Evolutionary conservation across 92 coral and sea anemone species (phyloP).

Genomic region (Bergia puertoricense): DNA sequence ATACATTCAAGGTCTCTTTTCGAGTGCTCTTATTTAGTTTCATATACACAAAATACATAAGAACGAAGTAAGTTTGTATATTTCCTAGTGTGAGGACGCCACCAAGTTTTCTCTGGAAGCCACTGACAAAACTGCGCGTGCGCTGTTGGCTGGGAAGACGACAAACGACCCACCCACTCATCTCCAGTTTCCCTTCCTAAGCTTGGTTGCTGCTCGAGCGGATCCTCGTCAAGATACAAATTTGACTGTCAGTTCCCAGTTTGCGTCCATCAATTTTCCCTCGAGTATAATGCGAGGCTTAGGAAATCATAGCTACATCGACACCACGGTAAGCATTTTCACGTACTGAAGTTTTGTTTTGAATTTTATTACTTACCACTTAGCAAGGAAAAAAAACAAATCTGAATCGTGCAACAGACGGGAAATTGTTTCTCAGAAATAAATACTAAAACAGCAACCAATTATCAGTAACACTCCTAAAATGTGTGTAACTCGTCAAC

Average conservation of each 20-base stretch:
- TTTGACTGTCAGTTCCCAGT: conserved; percentile 3
- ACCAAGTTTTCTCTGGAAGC: conserved; percentile 18
- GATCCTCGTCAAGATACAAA: not conserved
- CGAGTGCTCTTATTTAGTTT: not conserved
- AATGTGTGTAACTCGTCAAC: too few relatives aligned
- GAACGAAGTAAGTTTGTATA: not conserved
- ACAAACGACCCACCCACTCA: not conserved
- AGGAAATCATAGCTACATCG: conserved; percentile 15
- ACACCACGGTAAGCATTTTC: conserved; percentile 16
- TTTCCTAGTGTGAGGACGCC: conserved; percentile 1
- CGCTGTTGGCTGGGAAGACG: conserved; percentile 26
- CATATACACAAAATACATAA: not conserved
- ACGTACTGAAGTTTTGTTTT: not conserved
- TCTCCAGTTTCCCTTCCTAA: conserved; percentile 5
- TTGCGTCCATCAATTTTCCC: conserved; percentile 17
- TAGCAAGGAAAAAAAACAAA: not conserved
- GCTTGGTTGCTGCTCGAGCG: conserved; percentile 9
- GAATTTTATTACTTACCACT: not conserved
- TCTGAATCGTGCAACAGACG: not conserved
- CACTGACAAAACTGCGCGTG: conserved; percentile 20
- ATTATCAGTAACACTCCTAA: too few relatives aligned
- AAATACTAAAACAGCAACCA: too few relatives aligned
- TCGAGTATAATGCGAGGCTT: conserved; percentile 12
- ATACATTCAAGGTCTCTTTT: too few relatives aligned
- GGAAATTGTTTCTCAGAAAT: not conserved